Evolutionary conservation across 1,140 invertebrate species (phyloP).

Genomic region (Anthonomus grandis): DNA sequence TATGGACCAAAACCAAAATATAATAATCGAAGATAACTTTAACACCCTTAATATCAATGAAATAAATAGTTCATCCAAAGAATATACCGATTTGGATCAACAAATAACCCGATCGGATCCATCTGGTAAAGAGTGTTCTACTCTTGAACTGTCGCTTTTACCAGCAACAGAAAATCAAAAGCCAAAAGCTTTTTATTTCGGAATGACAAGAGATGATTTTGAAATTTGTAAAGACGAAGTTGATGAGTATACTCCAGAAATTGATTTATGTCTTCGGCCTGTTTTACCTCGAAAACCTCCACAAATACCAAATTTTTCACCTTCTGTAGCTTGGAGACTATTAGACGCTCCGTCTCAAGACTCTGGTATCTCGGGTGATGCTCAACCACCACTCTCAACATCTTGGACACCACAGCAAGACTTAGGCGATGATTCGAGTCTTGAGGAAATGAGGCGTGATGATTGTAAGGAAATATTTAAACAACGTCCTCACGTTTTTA

Average conservation of each 20-base stretch:
- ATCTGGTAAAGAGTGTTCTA: slow-evolving; percentile 60
- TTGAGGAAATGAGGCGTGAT: slow-evolving; percentile 54
- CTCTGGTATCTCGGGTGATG: slow-evolving; percentile 70
- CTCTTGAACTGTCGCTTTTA: slow-evolving; percentile 52
- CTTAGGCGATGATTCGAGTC: slow-evolving; percentile 63
- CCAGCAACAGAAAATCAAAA: slow-evolving; percentile 43
- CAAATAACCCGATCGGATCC: slow-evolving; percentile 18
- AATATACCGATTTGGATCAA: background rate
- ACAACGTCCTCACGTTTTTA: slow-evolving; percentile 63
- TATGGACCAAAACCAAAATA: background rate
- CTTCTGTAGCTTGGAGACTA: slow-evolving; percentile 76
- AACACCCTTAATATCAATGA: background rate
- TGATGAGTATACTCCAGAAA: slow-evolving; percentile 53
- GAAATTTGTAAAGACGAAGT: slow-evolving; percentile 49
- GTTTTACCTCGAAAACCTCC: slow-evolving; percentile 73
- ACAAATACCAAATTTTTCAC: slow-evolving; percentile 74
- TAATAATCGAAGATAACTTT: background rate
- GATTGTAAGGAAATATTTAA: slow-evolving; percentile 14
- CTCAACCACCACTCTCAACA: slow-evolving; percentile 15
- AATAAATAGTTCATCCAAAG: too few species aligned
- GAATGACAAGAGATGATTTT: slow-evolving; percentile 58
- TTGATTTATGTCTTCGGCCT: slow-evolving; percentile 69
- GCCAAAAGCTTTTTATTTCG: slow-evolving; percentile 74
- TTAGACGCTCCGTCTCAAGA: slow-evolving; percentile 66
- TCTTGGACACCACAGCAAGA: slow-evolving; percentile 80